Evolutionary conservation across 2,113 vertebrate species (phyloP), one percentile per base, ranked within the genome.

Genomic region (Carassius gibelio): DNA sequence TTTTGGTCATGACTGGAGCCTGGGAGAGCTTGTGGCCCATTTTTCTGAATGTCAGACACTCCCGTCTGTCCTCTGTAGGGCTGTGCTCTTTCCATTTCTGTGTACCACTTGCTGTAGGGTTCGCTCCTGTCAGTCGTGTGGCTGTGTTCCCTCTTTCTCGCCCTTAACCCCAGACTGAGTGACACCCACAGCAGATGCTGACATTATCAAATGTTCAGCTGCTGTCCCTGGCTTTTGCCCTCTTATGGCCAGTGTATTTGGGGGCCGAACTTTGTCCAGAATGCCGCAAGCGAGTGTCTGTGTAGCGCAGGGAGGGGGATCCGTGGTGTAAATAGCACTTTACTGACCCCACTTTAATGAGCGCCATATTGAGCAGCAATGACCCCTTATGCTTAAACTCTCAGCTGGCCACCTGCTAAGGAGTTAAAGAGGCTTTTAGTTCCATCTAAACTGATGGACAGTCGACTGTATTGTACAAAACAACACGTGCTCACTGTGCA

Each of bases 171-270:
- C 45, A 57, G 95, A 94, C 95, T 97, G 96, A 96, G 94, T 97
- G 97, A 97, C 97, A 96, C 93, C 94, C 95, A 93, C 96, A 96
- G 95, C 97, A 99, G 96, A 99, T 97, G 97, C 96, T 98, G 97
- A 98, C 97, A 97, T 98, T 98, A 98, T 98, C 96, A 98, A 97
- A 97, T 95, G 96, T 93, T 92, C 92, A 87, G 92, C 89, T 92
- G 92, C 93, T 91, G 90, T 92, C 90, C 57, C 76, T 95, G 94
- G 93, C 96, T 96, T 96, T 94, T 98, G 96, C 96, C 98, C 97
- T 93, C 95, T 98, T 99, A 99, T 97, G 97, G 98, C 95, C 93
- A 96, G 93, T 94, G 93, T 93, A 94, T 91, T 95, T 95, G 94
- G 94, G 95, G 94, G 92, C 93, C 87, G 92, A 91, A 93, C 95